Conservation (phyloP, 2,113 vertebrate species). For the Circaetus cinerascens region DNA sequence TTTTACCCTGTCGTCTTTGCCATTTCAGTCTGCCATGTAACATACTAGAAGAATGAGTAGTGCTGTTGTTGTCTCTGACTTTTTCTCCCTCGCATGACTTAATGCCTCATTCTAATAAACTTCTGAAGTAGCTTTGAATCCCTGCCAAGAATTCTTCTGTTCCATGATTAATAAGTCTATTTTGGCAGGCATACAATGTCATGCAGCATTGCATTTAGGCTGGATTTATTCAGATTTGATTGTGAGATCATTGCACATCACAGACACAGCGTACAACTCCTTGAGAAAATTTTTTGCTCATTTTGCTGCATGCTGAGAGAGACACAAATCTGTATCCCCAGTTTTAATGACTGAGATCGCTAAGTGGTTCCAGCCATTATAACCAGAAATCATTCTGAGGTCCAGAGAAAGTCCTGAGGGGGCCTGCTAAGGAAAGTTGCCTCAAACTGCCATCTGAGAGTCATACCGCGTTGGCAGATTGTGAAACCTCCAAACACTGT, state of each 20-base stretch:
- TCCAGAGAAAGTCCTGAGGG: not conserved
- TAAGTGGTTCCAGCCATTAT: not conserved
- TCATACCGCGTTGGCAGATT: not conserved
- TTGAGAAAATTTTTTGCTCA: not conserved
- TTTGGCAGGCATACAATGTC: not conserved
- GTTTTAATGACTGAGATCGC: not conserved
- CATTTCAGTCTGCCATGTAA: not conserved
- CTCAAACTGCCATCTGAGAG: not conserved
- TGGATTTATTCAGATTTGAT: not conserved
- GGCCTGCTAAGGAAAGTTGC: not conserved
- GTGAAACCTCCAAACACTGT: not conserved
- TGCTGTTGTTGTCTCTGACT: not conserved
- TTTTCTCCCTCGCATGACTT: not conserved
- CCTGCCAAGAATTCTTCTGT: not conserved
- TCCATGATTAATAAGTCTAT: not conserved
- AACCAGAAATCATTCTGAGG: not conserved
- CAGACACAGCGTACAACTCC: not conserved
- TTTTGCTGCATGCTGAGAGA: not conserved
- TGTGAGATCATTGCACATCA: not conserved
- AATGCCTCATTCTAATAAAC: not conserved
- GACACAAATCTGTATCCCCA: not conserved
- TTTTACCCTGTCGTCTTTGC: not conserved
- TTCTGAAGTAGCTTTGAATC: not conserved
- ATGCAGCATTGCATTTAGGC: not conserved
- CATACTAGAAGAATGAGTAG: not conserved